Percentiles rank a stretch among this genome's conserved stretches.
Conservation (phyloP, 23 tunicate species). For the Ciona savignyi region DNA sequence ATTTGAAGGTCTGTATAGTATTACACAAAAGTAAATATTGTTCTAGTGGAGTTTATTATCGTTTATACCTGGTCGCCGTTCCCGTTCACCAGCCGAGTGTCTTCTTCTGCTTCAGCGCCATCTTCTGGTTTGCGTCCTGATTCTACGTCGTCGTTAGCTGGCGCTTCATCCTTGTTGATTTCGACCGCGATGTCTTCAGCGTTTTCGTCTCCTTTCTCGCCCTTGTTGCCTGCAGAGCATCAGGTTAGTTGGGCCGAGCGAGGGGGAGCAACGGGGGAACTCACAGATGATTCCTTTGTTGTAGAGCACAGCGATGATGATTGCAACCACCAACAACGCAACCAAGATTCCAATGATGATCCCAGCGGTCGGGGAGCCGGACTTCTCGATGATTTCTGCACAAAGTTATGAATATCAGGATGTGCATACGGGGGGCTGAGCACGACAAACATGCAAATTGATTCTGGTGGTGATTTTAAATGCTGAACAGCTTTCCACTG, state of each 20-base stretch:
- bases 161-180: conserved; percentile 46
- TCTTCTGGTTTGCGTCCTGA: conserved; percentile 27
- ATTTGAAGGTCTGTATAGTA: too few species aligned
- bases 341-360: conserved; percentile 84
- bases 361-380: conserved; percentile 30
- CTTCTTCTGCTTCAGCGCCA: conserved; percentile 1
- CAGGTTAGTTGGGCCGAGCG: not conserved
- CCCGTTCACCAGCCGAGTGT: conserved; percentile 12
- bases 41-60: too few species aligned
- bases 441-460: too few species aligned
- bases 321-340: conserved; percentile 48
- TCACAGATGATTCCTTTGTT: conserved; percentile 91
- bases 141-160: conserved; percentile 34
- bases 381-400: not conserved
- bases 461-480: too few species aligned
- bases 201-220: conserved; percentile 66
- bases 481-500: too few species aligned
- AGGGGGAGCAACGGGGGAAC: conserved; percentile 6
- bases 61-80: conserved; percentile 9
- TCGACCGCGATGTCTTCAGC: conserved; percentile 84
- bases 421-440: too few species aligned
- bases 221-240: conserved; percentile 51
- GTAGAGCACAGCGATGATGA: conserved; percentile 67
- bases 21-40: too few species aligned
- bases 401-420: too few species aligned